Evolutionary conservation across 2,113 vertebrate genomes (phyloP).

Genomic region (Plotosus lineatus): DNA sequence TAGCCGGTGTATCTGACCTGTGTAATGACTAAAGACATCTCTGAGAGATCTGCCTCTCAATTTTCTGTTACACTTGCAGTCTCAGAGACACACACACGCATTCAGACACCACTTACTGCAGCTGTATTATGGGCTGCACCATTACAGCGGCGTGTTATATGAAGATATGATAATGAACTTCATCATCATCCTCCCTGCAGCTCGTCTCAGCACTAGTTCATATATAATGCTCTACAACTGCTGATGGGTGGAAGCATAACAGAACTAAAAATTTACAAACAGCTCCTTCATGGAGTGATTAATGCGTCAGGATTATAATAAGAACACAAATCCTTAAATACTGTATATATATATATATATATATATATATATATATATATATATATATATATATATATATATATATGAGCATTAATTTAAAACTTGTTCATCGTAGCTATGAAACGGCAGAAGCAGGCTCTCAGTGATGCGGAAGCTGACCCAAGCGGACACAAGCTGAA

Average conservation of each 20-base stretch:
- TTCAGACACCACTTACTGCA: neutral
- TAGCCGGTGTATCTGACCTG: constrained; percentile 22
- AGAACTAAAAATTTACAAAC: neutral
- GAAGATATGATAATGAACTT: neutral
- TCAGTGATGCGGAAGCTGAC: constrained; percentile 21
- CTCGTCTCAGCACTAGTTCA: neutral
- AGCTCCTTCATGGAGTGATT: neutral
- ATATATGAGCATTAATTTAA: neutral
- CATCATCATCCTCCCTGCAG: neutral
- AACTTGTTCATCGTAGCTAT: neutral
- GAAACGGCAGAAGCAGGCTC: neutral
- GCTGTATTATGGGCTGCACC: neutral
- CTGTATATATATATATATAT: too few species aligned
- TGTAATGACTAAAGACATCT: constrained; percentile 37
- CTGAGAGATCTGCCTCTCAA: constrained; percentile 20
- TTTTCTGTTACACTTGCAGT: neutral
- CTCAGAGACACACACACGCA: neutral
- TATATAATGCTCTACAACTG: too few species aligned
- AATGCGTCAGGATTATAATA: neutral
- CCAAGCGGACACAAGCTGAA: constrained; percentile 5
- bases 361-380: too few species aligned
- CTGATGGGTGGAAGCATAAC: too few species aligned
- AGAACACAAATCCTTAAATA: neutral
- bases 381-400: too few species aligned
- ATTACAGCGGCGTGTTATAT: too few species aligned